Conservation (phyloP, 2,888 invertebrate genomes). For the Hirudinaria manillensis region DNA sequence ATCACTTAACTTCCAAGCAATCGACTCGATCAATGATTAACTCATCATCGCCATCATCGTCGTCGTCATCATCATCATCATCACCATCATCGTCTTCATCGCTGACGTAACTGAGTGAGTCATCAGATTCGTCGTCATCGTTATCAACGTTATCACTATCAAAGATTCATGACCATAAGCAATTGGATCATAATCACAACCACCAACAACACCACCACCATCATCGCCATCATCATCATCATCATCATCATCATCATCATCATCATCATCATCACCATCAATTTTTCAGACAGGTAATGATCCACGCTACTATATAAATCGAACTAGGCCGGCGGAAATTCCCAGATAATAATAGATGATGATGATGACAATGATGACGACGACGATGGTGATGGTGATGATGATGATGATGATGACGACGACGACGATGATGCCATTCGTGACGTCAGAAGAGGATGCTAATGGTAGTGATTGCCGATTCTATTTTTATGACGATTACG, state of each 20-base stretch:
- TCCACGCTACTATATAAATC: no score
- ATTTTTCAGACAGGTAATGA: background rate
- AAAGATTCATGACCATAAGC: background rate
- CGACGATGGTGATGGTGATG: conserved; percentile 3
- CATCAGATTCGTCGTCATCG: no score
- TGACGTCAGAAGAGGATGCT: background rate
- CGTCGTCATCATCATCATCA: no score
- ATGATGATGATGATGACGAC: conserved; percentile 9
- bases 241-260: conserved; percentile 24
- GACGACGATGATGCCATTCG: conserved; percentile 1
- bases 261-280: conserved; percentile 21
- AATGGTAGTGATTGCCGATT: no score
- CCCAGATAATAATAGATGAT: background rate
- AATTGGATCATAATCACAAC: background rate
- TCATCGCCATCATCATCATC: conserved; percentile 23
- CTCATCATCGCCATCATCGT: no score
- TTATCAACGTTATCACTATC: background rate
- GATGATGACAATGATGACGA: background rate
- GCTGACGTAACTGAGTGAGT: background rate
- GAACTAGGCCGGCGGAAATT: background rate
- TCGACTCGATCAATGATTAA: no score
- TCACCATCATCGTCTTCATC: no score
- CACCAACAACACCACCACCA: background rate
- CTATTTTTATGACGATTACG: no score
- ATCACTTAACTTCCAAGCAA: no score